Conservation (phyloP, 2,888 invertebrate genomes). For the Agrotis segetum region DNA sequence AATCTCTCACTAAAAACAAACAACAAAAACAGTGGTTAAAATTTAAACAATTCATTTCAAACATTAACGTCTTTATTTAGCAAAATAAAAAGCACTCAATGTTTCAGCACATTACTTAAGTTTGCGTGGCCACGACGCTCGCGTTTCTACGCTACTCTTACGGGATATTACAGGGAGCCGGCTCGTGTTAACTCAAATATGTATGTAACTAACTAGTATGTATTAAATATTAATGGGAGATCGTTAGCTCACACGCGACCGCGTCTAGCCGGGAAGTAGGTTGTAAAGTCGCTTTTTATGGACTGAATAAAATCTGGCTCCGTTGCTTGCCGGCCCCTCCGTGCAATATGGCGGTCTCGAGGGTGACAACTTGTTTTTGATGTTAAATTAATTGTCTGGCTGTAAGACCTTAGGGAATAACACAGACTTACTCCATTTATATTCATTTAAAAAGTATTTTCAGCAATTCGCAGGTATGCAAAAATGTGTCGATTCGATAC, state of each 20-base stretch:
- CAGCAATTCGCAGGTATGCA: background rate
- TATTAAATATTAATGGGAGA: constrained; percentile 79
- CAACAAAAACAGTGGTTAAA: constrained; percentile 27
- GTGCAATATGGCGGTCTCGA: constrained; percentile 57
- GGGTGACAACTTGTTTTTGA: constrained; percentile 68
- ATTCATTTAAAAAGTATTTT: background rate
- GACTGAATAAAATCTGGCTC: constrained; percentile 74
- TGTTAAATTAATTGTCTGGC: constrained; percentile 64
- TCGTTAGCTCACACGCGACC: constrained; percentile 79
- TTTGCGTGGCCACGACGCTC: constrained; percentile 62
- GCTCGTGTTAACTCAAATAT: constrained; percentile 67
- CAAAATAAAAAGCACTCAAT: constrained; percentile 32
- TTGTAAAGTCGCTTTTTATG: constrained; percentile 76
- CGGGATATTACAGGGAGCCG: constrained; percentile 59
- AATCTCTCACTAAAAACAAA: background rate
- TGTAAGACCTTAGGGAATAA: constrained; percentile 21
- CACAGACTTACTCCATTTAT: constrained; percentile 7
- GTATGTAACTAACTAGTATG: constrained; percentile 67
- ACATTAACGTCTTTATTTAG: constrained; percentile 43
- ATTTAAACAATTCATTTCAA: constrained; percentile 35
- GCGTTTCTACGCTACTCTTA: constrained; percentile 55
- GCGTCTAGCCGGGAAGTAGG: constrained; percentile 84
- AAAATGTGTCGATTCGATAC: background rate
- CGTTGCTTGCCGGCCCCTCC: constrained; percentile 46
- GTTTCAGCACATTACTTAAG: constrained; percentile 74